Evolutionary conservation across 2,888 invertebrate species (phyloP), one percentile per base, ranked within the genome.

Genomic region (Synergus umbraculus): DNA sequence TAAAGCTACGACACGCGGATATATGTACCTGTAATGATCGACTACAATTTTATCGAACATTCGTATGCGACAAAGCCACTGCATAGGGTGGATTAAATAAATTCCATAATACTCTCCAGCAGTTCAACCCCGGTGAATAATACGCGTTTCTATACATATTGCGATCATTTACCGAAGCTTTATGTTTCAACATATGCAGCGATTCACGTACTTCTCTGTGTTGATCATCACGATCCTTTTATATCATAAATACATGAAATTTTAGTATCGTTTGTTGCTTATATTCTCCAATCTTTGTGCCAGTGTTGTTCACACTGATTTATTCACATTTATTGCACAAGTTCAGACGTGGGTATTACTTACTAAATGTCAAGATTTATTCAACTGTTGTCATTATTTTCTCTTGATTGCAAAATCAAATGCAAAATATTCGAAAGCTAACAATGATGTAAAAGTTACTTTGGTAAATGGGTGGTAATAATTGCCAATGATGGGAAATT

Each of bases 11-110:
- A 78, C 79, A 79, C 81, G 80, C 81, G 79, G 15, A 73, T 73
- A 73, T 73, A 29, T 73, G 46, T 73, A 73, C 37, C 54, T 81
- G 81, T 88, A 87, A 88, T 88, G 88, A 89, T 88, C 88, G 87
- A 89, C 87, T 86, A 87, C 86, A 87, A 87, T 89, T 87, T 87
- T 81, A 81, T 83, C 86, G 84, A 83, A 85, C 86, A 87, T 87
- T 88, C 87, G 87, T 87, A 86, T 85, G 87, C 85, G 87, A 88
- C 87, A 89, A 89, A 87, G 88, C 87, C 88, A 87, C 86, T 87
- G 88, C 85, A 85, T 83, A 83, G 86, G 87, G 88, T 89, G 89
- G 89, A 88, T 89, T 89, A 89, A 89, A 89, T 88, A 89, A 89
- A 89, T 89, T 89, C 89, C 89, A 89, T 88, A 88, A 89, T 88